Evolutionary conservation across 2,888 invertebrate species (phyloP).

Genomic region (Rhyacophila evoluta): DNA sequence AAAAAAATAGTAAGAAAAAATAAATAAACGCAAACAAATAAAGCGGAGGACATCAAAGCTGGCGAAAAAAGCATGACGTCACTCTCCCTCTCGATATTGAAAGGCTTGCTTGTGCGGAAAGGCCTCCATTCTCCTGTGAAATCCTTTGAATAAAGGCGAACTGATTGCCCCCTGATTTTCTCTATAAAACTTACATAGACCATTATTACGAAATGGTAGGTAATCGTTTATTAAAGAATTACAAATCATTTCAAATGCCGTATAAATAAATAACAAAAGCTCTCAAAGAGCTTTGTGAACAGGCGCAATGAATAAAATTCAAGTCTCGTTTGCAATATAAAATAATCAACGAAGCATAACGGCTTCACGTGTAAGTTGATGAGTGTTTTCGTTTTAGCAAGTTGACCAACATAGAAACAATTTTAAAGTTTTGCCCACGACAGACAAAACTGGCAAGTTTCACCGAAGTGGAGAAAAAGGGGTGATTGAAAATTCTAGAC

Average conservation of each 20-base stretch:
- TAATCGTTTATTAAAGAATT: constrained; percentile 15
- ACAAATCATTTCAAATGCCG: background rate
- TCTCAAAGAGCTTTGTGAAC: background rate
- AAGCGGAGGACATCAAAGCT: constrained; percentile 45
- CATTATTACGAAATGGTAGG: background rate
- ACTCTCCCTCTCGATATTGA: constrained; percentile 21
- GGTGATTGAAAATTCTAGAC: no score
- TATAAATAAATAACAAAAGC: constrained; percentile 4
- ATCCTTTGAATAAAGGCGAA: constrained; percentile 26
- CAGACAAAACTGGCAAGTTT: background rate
- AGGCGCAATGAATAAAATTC: background rate
- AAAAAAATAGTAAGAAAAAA: constrained; percentile 29
- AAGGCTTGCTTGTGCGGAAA: constrained; percentile 22
- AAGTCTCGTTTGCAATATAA: background rate
- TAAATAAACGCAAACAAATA: constrained; percentile 40
- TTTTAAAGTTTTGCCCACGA: background rate
- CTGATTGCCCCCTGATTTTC: background rate
- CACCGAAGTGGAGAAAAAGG: no score
- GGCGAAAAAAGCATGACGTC: constrained; percentile 5
- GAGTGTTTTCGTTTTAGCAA: background rate
- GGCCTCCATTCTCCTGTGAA: constrained; percentile 30
- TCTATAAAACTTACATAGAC: background rate
- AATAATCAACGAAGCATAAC: background rate
- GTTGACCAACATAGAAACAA: background rate
- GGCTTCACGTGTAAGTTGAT: background rate